phyloP scores from a whole-genome alignment of 2,113 vertebrate species.

The Eulemur rufifrons region DNA sequence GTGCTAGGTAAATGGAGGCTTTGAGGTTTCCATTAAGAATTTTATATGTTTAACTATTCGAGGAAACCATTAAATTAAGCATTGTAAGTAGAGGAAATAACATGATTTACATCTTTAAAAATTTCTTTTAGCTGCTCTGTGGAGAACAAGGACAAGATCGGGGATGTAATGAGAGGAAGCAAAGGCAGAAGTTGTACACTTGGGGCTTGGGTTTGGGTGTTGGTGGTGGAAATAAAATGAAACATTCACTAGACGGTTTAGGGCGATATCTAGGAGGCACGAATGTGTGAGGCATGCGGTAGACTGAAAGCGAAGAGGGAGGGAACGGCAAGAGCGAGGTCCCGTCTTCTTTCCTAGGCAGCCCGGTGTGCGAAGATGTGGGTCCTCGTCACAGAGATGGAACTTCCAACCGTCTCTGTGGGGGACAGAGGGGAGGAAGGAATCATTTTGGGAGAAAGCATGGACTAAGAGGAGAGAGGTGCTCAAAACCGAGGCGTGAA shows the following conservation, averaged over 20 bases:
- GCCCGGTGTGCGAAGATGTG: neutral
- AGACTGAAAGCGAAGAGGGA: neutral
- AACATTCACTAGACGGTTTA: too few species aligned
- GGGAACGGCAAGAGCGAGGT: neutral
- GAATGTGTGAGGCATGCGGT: neutral
- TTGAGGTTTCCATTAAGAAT: neutral
- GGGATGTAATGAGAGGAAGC: neutral
- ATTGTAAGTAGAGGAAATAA: neutral
- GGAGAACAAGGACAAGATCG: neutral
- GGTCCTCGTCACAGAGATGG: neutral
- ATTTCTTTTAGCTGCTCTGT: neutral
- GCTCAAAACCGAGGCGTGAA: neutral
- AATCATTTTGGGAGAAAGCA: neutral
- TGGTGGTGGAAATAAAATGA: neutral
- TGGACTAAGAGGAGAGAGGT: neutral
- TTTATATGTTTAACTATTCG: neutral
- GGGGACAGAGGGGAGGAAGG: neutral
- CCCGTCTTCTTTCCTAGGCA: neutral
- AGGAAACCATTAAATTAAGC: neutral
- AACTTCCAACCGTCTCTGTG: too few species aligned
- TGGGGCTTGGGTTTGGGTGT: neutral
- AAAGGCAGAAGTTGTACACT: neutral
- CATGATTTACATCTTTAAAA: neutral
- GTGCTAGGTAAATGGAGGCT: neutral
- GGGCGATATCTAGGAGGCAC: neutral